phyloP scores from a whole-genome alignment of 2,797 vertebrate genomes.

The Craterocephalus amniculus region DNA sequence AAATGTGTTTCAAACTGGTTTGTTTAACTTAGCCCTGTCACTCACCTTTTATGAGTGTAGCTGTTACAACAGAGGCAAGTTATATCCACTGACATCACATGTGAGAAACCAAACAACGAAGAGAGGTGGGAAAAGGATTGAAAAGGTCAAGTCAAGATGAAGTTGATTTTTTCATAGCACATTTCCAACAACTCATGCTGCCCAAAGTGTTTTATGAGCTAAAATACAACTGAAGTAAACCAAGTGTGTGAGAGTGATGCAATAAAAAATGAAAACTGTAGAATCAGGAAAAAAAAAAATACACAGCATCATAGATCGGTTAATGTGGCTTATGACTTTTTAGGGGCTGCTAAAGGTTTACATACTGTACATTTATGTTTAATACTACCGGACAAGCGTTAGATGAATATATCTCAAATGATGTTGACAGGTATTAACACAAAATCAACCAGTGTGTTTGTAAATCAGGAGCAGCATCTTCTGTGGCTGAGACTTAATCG shows the following conservation, averaged over 20 bases:
- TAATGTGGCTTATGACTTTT: neutral
- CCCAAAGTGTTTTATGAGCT: neutral
- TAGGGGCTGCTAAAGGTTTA: neutral
- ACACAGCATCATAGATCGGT: neutral
- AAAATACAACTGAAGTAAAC: neutral
- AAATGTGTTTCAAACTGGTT: slow-evolving; percentile 16
- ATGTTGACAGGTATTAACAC: no score
- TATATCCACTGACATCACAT: slow-evolving; percentile 2
- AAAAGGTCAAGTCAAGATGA: neutral
- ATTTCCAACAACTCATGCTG: neutral
- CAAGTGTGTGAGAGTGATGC: no score
- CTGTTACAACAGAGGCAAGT: slow-evolving; percentile 6
- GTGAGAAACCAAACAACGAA: slow-evolving; percentile 11
- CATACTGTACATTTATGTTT: neutral
- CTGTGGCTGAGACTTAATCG: no score
- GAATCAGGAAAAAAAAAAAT: neutral
- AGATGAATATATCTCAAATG: neutral
- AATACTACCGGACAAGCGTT: neutral
- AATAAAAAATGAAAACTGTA: no score
- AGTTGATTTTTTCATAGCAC: neutral
- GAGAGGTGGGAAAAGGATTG: neutral
- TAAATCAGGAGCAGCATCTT: no score
- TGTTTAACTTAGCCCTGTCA: neutral
- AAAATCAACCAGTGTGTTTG: neutral
- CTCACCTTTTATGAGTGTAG: slow-evolving; percentile 4